Conservation (phyloP, 2,888 invertebrate species). For the Dione juno region DNA sequence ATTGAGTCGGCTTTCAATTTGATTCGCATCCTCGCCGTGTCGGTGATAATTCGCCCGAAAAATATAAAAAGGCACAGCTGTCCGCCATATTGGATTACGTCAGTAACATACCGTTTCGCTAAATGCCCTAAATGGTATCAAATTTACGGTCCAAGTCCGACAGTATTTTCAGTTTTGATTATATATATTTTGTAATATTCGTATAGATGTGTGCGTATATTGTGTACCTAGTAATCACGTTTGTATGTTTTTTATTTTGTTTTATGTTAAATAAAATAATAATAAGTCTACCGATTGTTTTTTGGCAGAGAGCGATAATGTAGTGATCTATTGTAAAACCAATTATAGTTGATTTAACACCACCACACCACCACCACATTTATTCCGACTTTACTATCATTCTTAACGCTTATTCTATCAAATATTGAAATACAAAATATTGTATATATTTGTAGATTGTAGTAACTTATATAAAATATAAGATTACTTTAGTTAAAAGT, state of each 20-base stretch:
- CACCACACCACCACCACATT: no score
- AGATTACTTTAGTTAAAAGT: no score
- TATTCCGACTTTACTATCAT: no score
- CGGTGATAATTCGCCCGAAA: slow-evolving; percentile 82
- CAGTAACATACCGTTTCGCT: slow-evolving; percentile 48
- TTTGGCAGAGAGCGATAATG: no score
- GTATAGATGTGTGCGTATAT: background rate
- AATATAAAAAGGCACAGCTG: slow-evolving; percentile 81
- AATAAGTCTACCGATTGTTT: no score
- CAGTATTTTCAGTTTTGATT: slow-evolving; percentile 40
- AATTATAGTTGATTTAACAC: no score
- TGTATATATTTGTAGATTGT: no score
- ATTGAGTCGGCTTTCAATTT: slow-evolving; percentile 83
- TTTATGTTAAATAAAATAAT: no score
- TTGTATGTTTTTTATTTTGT: background rate
- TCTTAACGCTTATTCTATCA: no score
- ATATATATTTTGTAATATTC: slow-evolving; percentile 18
- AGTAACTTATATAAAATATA: background rate
- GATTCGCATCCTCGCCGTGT: slow-evolving; percentile 81
- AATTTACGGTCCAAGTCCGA: slow-evolving; percentile 46
- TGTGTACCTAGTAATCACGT: no score
- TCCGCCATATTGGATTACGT: slow-evolving; percentile 80
- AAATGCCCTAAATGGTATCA: slow-evolving; percentile 50
- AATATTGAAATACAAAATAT: no score
- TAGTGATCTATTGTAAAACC: no score